phyloP scores from a whole-genome alignment of 2,113 vertebrate species.

The Gymnarchus niloticus region DNA sequence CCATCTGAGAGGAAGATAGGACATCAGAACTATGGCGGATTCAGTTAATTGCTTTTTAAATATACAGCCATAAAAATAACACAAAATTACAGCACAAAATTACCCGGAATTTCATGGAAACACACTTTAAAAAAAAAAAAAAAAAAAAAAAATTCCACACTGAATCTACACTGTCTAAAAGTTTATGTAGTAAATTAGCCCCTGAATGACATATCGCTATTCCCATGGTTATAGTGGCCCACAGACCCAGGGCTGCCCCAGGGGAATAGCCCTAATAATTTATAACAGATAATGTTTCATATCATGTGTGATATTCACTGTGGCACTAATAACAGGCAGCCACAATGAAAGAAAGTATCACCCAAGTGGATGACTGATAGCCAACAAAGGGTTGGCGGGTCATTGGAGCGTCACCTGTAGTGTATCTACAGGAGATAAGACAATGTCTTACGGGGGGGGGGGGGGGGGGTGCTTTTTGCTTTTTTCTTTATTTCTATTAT shows the following conservation, averaged over 20 bases:
- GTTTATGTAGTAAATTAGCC: not conserved
- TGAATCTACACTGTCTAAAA: not conserved
- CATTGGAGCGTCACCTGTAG: not conserved
- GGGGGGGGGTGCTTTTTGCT: no score
- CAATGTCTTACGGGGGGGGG: no score
- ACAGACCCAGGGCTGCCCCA: not conserved
- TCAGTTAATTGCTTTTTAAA: not conserved
- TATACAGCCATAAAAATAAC: not conserved
- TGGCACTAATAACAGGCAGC: constrained; percentile 1
- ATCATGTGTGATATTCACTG: not conserved
- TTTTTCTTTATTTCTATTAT: no score
- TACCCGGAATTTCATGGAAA: not conserved
- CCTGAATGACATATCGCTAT: not conserved
- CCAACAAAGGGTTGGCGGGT: not conserved
- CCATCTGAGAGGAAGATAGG: not conserved
- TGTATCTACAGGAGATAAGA: no score
- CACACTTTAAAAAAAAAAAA: not conserved
- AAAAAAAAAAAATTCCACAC: not conserved
- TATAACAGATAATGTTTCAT: not conserved
- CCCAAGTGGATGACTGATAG: not conserved
- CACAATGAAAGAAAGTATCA: not conserved
- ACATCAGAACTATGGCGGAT: not conserved
- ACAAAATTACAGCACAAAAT: not conserved
- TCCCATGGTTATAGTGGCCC: not conserved
- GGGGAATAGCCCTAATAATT: not conserved